phyloP scores from a whole-genome alignment of 2,113 vertebrate genomes.

The Myodes glareolus region DNA sequence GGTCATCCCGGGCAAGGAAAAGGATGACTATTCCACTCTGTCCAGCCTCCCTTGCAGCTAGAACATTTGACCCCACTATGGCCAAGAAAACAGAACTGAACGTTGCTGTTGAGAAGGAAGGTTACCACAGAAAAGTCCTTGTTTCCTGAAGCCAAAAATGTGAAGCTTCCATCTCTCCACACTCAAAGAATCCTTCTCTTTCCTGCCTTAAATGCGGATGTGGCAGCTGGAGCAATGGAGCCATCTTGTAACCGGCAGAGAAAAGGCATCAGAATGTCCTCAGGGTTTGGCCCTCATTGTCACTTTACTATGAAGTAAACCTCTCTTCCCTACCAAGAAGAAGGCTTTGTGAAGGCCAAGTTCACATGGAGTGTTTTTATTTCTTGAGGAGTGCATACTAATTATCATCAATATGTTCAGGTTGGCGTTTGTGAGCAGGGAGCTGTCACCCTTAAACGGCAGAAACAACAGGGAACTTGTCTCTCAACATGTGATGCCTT shows the following conservation, averaged over 20 bases:
- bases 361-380: neutral
- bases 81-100: neutral
- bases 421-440: neutral
- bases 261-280: neutral
- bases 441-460: neutral
- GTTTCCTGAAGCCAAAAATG: neutral
- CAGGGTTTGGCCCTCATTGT: neutral
- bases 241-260: neutral
- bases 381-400: neutral
- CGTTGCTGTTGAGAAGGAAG: neutral
- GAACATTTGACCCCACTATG: neutral
- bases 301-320: neutral
- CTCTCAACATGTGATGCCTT: neutral
- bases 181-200: neutral
- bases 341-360: neutral
- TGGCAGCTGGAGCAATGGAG: neutral
- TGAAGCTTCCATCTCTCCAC: neutral
- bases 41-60: neutral
- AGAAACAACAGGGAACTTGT: neutral
- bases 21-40: neutral
- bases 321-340: neutral
- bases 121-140: neutral
- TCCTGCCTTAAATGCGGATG: neutral
- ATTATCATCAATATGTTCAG: neutral
- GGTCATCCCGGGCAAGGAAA: neutral